Base-by-base conservation (phyloP, 2,888 invertebrate genomes). In the Gymnosoma rotundatum region DNA sequence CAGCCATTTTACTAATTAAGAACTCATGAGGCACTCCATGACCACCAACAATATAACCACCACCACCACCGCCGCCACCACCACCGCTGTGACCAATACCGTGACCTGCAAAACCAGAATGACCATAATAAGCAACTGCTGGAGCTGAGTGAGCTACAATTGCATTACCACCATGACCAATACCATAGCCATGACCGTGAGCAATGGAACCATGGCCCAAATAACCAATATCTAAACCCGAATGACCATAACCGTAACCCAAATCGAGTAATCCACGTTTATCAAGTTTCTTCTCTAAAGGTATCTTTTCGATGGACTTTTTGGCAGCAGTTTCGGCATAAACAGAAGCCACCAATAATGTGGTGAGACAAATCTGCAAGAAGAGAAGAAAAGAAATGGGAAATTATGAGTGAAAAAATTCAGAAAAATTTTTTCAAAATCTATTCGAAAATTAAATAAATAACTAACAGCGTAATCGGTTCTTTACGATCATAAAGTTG, bases 211-310 rank as follows among this genome's bases (percentile, higher is more conserved):
- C 94, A 45, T 94, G 94, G 73, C 95, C 95, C 88, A 95, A 93
- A 91, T 95, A 95, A 67, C 96, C 96, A 86, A 96, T 92, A 90
- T 96, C 96, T 86, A 95, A 94, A 87, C 96, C 96, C 89, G 95
- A 94, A 90, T 94, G 94, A 83, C 96, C 96, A 91, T 96, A 96
- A 74, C 96, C 96, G 89, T 96, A 96, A 88, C 96, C 96, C 90
- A 96, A 93, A 90, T 95, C 95, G 82, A 96, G 93, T 88, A 96
- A 94, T 87, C 96, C 96, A 88, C 96, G 95, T 93, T 97, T 96
- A 93, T 96, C 96, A 91, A 96, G 94, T 92, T 96, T 96, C 94
- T 96, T 96, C 86, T 95, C 95, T 87, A 94, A 91, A 76, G 94
- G 93, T 88, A 93, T 93, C 88, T 93, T 94, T 89, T 93, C 86